Percentiles rank a stretch among this genome's conserved stretches.
Conservation (phyloP, 2,797 vertebrate genomes). For the Vultur gryphus region DNA sequence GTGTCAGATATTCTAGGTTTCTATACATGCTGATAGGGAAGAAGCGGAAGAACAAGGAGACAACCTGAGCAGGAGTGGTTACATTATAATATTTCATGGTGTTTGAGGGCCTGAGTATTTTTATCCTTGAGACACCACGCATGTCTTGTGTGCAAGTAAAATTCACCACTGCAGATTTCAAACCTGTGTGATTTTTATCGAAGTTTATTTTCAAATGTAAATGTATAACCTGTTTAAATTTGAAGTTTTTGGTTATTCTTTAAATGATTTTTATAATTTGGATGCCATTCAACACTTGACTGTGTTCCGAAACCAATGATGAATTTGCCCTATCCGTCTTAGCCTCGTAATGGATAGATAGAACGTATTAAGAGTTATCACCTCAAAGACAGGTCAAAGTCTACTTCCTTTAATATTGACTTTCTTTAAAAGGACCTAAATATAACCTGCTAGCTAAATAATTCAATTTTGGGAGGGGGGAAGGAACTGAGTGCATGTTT, state of each 20-base stretch:
- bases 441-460: conserved; percentile 49
- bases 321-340: conserved; percentile 35
- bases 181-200: neutral
- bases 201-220: neutral
- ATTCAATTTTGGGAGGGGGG: conserved; percentile 22
- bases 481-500: conserved; percentile 19
- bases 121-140: neutral
- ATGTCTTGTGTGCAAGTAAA: neutral
- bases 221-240: neutral
- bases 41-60: neutral
- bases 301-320: neutral
- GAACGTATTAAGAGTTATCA: conserved; percentile 64
- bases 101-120: neutral
- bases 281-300: conserved; percentile 9
- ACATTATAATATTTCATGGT: neutral
- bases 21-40: neutral
- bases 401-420: conserved; percentile 64
- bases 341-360: conserved; percentile 44
- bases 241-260: neutral
- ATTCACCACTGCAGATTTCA: neutral
- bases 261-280: conserved; percentile 3
- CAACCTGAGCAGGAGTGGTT: neutral
- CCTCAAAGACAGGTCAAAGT: conserved; percentile 57
- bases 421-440: conserved; percentile 67
- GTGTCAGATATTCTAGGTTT: neutral